Evolutionary conservation across 1,140 invertebrate species (phyloP).

Genomic region (Drosophila ficusphila): DNA sequence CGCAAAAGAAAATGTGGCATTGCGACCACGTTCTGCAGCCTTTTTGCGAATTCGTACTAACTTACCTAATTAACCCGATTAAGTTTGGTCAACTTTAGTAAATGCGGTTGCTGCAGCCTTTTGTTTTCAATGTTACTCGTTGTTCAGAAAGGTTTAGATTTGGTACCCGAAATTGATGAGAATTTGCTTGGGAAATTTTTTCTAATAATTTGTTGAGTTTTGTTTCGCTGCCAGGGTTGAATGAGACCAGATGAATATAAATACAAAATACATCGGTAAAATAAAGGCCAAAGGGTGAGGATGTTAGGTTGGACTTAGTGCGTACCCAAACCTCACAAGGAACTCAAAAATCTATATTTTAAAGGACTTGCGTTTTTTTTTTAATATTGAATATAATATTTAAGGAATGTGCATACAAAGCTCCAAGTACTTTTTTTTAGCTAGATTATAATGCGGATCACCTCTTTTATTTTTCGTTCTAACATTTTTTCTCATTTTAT

Average conservation of each 20-base stretch:
- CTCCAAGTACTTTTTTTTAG: no score
- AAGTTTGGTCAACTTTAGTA: constrained; percentile 4
- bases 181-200: constrained; percentile 19
- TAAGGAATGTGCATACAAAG: no score
- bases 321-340: not conserved
- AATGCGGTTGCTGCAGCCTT: constrained; percentile 17
- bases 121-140: constrained; percentile 1
- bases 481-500: constrained; percentile 55
- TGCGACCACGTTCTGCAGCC: constrained; percentile 34
- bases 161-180: constrained; percentile 64
- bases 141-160: constrained; percentile 30
- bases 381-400: no score
- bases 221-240: constrained; percentile 25
- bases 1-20: constrained; percentile 35
- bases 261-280: not conserved
- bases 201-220: constrained; percentile 32
- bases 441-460: no score
- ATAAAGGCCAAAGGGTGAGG: not conserved
- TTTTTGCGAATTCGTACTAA: not conserved
- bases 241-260: not conserved
- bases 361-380: no score
- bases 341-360: not conserved
- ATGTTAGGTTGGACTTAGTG: not conserved
- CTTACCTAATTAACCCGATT: constrained; percentile 64
- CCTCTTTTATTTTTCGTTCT: no score